phyloP scores from a whole-genome alignment of 2,113 vertebrate species.

The Cyanoderma ruficeps region DNA sequence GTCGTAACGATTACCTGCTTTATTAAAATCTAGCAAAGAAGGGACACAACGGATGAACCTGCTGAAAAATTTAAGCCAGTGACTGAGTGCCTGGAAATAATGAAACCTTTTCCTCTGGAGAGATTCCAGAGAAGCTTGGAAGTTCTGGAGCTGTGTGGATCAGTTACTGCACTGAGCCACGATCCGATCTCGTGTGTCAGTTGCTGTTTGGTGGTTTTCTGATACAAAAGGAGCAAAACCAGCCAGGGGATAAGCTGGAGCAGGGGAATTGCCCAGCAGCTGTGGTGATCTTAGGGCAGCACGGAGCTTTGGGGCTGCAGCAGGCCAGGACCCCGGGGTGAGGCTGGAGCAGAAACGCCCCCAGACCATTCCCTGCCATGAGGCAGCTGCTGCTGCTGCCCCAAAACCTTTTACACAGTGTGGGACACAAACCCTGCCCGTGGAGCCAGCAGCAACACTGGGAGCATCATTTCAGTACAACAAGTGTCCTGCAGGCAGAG shows the following conservation, averaged over 20 bases:
- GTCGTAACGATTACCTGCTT: not conserved
- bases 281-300: too few species aligned
- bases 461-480: too few species aligned
- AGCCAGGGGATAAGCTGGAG: not conserved
- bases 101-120: not conserved
- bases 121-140: not conserved
- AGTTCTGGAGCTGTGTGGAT: not conserved
- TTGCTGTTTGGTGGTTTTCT: not conserved
- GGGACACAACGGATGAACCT: not conserved
- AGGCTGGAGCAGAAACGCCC: not conserved
- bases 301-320: not conserved
- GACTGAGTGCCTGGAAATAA: not conserved
- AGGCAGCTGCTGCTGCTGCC: not conserved
- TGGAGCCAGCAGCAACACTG: too few species aligned
- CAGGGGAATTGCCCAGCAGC: not conserved
- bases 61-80: not conserved
- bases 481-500: too few species aligned
- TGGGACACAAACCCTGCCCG: not conserved
- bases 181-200: not conserved
- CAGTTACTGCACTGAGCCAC: not conserved
- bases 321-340: fast-evolving
- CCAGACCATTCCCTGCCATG: too few species aligned
- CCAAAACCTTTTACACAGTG: not conserved
- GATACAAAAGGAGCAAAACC: not conserved
- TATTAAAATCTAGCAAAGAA: not conserved